Conservation (phyloP, 2,113 vertebrate species). For the Bos javanicus region DNA sequence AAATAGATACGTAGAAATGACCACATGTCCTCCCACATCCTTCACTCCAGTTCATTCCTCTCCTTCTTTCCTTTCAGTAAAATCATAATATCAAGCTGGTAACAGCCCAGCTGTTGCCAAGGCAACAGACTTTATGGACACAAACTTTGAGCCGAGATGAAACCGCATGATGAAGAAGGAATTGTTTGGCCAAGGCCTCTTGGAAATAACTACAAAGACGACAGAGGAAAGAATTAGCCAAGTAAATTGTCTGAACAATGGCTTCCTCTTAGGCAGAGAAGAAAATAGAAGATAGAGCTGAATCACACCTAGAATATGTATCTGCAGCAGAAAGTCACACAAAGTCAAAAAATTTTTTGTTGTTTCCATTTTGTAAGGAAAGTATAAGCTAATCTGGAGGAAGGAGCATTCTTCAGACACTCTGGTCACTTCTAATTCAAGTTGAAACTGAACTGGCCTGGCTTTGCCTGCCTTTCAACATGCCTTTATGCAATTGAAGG, state of each 20-base stretch:
- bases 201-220: slow-evolving; percentile 66
- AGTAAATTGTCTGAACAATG: slow-evolving; percentile 65
- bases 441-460: slow-evolving; percentile 10
- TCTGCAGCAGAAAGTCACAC: slow-evolving; percentile 37
- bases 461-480: slow-evolving; percentile 2
- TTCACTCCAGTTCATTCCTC: neutral
- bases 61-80: slow-evolving; percentile 18
- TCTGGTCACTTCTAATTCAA: slow-evolving; percentile 39
- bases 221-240: slow-evolving; percentile 66
- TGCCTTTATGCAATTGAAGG: neutral
- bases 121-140: slow-evolving; percentile 55
- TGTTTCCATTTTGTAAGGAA: slow-evolving; percentile 20
- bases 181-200: slow-evolving; percentile 59
- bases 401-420: neutral
- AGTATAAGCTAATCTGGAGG: slow-evolving; percentile 25
- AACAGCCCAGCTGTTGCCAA: slow-evolving; percentile 52
- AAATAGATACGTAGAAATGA: neutral
- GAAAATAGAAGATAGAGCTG: slow-evolving; percentile 51
- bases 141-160: slow-evolving; percentile 61
- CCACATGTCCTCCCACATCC: neutral
- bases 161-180: slow-evolving; percentile 56
- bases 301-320: slow-evolving; percentile 46
- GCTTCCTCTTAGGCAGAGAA: slow-evolving; percentile 66
- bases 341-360: slow-evolving; percentile 15
- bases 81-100: slow-evolving; percentile 36